These are phyloP conservation scores for Metallyticus violacea DNA, from an alignment of 2,888 invertebrate species.

Conservation along the genomic window DNA sequence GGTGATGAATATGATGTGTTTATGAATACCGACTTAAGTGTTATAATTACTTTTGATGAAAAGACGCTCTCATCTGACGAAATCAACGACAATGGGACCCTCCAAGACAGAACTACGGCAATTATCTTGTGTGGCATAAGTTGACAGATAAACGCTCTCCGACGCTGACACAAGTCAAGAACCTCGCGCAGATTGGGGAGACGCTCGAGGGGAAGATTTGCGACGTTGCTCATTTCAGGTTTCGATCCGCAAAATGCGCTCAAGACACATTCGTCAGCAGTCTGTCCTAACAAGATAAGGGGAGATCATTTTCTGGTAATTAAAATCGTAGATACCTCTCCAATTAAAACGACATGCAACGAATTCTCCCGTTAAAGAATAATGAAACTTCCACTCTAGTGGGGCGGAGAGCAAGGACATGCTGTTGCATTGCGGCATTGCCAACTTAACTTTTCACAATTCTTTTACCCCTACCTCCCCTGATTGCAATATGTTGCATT, in stretches of 20 bases:
- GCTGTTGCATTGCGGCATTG: too few relatives aligned
- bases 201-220: not conserved
- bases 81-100: not conserved
- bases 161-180: too few relatives aligned
- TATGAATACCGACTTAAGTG: slow-evolving; percentile 10
- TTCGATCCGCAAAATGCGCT: too few relatives aligned
- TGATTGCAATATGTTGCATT: too few relatives aligned
- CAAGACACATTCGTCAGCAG: not conserved
- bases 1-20: not conserved
- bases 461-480: too few relatives aligned
- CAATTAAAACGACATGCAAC: not conserved
- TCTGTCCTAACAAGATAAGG: not conserved
- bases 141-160: not conserved
- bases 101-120: not conserved
- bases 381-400: not conserved
- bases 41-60: slow-evolving; percentile 11
- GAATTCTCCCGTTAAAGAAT: not conserved
- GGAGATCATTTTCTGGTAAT: not conserved
- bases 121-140: not conserved
- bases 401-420: not conserved
- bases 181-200: too few relatives aligned
- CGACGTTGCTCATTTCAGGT: not conserved
- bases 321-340: not conserved
- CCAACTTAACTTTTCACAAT: not conserved
- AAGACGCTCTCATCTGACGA: not conserved